Percentiles rank a stretch among this genome's conserved stretches.
These are phyloP conservation scores for Epirrhoe tristata DNA, from an alignment of 2,888 invertebrate species.

Conservation along the genomic window DNA sequence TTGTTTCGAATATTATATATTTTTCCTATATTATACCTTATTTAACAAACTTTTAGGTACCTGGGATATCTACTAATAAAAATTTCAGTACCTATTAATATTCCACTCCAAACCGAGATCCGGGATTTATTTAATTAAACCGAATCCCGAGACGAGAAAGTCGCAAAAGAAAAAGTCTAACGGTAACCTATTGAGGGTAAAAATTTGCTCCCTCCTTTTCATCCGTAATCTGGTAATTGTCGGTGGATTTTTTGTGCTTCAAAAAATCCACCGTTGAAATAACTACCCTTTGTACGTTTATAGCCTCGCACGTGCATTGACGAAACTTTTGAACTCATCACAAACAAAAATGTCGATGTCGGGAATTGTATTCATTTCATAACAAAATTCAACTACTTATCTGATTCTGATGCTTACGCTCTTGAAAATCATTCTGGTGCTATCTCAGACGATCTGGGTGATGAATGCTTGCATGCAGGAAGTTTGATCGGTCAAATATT, in stretches of 20 bases:
- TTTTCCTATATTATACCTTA: background rate
- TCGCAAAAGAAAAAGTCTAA: constrained; percentile 64
- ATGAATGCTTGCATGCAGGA: constrained; percentile 50
- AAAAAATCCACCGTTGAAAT: too few relatives aligned
- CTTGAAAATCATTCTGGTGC: constrained; percentile 49
- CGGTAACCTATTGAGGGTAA: constrained; percentile 61
- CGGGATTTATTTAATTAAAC: constrained; percentile 69
- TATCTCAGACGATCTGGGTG: constrained; percentile 52
- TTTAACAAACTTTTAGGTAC: background rate
- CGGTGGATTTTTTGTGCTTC: constrained; percentile 68
- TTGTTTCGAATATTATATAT: background rate
- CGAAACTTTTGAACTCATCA: constrained; percentile 69
- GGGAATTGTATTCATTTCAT: constrained; percentile 61
- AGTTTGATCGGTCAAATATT: constrained; percentile 57
- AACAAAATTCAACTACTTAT: constrained; percentile 67
- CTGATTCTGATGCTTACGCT: constrained; percentile 50
- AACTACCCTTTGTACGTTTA: constrained; percentile 70
- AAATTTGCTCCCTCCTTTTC: constrained; percentile 66
- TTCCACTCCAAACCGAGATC: constrained; percentile 4
- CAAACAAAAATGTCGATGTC: constrained; percentile 58
- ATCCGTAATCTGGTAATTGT: constrained; percentile 81
- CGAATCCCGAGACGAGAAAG: constrained; percentile 59
- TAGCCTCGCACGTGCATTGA: constrained; percentile 76
- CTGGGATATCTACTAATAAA: constrained; percentile 5
- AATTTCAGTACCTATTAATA: constrained; percentile 7